These are phyloP conservation scores for Martes martes DNA, from an alignment of 2,113 vertebrate species.

Conservation along the genomic window DNA sequence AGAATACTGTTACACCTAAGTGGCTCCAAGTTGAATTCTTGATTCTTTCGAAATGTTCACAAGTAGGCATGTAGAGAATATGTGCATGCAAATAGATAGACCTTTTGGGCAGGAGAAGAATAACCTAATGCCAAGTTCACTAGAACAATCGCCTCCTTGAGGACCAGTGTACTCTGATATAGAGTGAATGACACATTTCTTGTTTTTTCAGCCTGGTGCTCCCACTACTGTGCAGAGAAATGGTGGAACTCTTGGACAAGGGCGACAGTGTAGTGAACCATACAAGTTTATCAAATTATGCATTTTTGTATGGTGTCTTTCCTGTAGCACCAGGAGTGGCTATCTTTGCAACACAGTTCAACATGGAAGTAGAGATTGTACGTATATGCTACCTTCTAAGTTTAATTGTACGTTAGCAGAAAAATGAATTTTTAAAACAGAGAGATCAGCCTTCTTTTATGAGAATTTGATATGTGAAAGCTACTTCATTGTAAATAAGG, in stretches of 20 bases:
- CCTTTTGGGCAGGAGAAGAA: background rate
- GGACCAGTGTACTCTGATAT: background rate
- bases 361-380: conserved; percentile 97
- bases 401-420: background rate
- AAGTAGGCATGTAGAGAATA: background rate
- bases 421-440: conserved; percentile 20
- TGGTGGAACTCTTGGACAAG: conserved; percentile 94
- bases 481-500: conserved; percentile 14
- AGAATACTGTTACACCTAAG: conserved; percentile 2
- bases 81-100: background rate
- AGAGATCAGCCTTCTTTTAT: conserved; percentile 38
- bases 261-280: conserved; percentile 87
- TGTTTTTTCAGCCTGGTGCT: conserved; percentile 89
- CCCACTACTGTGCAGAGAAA: conserved; percentile 95
- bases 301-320: conserved; percentile 96
- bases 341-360: conserved; percentile 97
- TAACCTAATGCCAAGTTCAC: background rate
- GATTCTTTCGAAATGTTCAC: conserved; percentile 18
- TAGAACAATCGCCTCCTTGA: background rate
- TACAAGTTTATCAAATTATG: conserved; percentile 96
- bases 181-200: conserved; percentile 19
- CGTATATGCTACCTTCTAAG: conserved; percentile 74
- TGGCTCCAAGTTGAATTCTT: conserved; percentile 14
- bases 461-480: conserved; percentile 40
- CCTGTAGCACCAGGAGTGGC: conserved; percentile 97